Evolutionary conservation across 2,797 vertebrate species (phyloP).

Genomic region (Pyrocephalus nanus): DNA sequence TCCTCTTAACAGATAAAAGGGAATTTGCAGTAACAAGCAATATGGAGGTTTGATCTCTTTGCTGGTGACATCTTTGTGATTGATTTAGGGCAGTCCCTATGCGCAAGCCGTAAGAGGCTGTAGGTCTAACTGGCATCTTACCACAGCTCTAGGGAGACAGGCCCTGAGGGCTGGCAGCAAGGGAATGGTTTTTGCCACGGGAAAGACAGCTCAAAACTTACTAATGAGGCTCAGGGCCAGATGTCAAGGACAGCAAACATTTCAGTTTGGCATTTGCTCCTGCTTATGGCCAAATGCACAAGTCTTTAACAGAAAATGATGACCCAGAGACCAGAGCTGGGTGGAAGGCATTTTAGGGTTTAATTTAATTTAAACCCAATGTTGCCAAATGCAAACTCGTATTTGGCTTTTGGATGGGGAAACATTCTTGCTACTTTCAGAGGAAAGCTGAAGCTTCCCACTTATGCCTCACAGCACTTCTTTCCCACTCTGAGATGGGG

Average conservation of each 20-base stretch:
- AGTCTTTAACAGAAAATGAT: not conserved
- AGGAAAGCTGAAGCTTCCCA: not conserved
- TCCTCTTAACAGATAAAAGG: conserved; percentile 27
- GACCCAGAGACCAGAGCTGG: not conserved
- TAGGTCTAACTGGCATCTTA: not conserved
- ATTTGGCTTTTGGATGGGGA: not conserved
- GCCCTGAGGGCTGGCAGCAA: not conserved
- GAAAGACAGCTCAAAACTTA: not conserved
- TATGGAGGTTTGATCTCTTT: conserved; percentile 32
- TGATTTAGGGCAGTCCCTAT: conserved; percentile 39
- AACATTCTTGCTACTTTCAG: not conserved
- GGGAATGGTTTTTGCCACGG: not conserved
- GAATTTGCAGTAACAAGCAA: not conserved
- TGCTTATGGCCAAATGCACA: not conserved
- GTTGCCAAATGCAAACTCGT: not conserved
- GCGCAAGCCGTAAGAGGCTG: not conserved
- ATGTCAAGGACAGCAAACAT: not conserved
- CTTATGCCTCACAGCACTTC: accelerated
- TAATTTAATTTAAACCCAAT: not conserved
- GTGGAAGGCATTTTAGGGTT: not conserved
- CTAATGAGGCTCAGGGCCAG: not conserved
- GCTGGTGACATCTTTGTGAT: conserved; percentile 3
- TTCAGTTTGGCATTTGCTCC: not conserved
- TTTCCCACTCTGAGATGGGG: accelerated
- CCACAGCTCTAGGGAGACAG: not conserved